These are phyloP conservation scores for Baronia brevicornis DNA, from an alignment of 2,888 invertebrate species.

Conservation along the genomic window DNA sequence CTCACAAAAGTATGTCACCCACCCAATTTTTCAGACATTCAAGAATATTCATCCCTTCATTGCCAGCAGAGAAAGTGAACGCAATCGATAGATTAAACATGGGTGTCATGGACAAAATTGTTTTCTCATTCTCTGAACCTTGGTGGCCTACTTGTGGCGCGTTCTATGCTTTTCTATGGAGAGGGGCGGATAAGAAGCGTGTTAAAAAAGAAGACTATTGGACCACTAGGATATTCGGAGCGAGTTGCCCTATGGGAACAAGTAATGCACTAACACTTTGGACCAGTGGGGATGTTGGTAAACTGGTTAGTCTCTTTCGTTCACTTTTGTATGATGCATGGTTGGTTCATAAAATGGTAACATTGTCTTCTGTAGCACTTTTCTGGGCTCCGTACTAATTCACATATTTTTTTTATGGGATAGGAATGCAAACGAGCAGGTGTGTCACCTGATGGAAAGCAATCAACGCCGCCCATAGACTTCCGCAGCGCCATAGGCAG, in stretches of 20 bases:
- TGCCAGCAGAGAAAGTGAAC: conserved; percentile 70
- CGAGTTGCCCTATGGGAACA: conserved; percentile 28
- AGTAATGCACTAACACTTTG: conserved; percentile 32
- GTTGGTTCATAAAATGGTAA: no score
- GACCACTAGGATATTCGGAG: conserved; percentile 29
- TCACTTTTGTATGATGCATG: no score
- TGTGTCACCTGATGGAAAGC: no score
- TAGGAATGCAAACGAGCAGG: no score
- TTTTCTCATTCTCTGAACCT: conserved; percentile 75
- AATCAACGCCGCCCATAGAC: no score
- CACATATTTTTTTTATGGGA: no score
- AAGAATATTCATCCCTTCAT: conserved; percentile 71
- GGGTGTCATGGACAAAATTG: conserved; percentile 82
- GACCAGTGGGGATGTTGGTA: conserved; percentile 36
- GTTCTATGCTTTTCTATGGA: conserved; percentile 36
- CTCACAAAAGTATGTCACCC: not conserved
- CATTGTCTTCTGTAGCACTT: no score
- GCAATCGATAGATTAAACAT: conserved; percentile 77
- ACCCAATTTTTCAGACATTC: conserved; percentile 38
- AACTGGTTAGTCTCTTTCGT: conserved; percentile 42
- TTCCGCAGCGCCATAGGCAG: no score
- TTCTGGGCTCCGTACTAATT: no score
- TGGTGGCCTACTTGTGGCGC: conserved; percentile 76
- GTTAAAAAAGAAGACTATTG: conserved; percentile 29
- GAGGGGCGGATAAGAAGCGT: conserved; percentile 23